Conservation (phyloP, 2,888 invertebrate species). For the Gisinianus flammeolus region DNA sequence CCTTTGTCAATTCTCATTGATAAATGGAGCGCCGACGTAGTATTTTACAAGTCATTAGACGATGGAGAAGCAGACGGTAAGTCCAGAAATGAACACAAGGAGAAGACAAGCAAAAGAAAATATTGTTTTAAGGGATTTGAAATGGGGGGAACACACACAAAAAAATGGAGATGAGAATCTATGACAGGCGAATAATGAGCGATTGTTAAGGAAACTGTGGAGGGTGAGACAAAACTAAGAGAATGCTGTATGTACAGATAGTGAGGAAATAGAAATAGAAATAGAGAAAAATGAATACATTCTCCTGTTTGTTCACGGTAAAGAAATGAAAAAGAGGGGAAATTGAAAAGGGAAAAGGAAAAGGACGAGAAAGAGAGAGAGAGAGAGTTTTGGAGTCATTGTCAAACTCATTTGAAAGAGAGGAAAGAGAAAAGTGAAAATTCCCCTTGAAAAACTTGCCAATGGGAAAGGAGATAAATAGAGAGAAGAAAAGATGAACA, state of each 20-base stretch:
- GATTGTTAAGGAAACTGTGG: neutral
- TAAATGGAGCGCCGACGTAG: no score
- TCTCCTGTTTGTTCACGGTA: neutral
- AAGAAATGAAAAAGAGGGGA: neutral
- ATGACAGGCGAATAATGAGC: neutral
- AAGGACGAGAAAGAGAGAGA: neutral
- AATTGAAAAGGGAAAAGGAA: slow-evolving; percentile 10
- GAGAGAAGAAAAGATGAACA: neutral
- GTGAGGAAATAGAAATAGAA: neutral
- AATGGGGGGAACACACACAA: neutral
- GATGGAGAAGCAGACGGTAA: no score
- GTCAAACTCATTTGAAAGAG: neutral
- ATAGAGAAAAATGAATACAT: neutral
- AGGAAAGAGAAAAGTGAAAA: slow-evolving; percentile 4
- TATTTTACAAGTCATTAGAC: no score
- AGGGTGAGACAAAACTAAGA: neutral
- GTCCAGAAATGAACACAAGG: no score
- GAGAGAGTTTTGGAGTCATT: neutral
- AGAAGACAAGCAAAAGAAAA: no score
- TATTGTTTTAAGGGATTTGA: neutral
- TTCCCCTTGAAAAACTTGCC: no score
- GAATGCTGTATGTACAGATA: neutral
- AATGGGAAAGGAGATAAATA: neutral
- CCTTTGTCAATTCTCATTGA: no score
- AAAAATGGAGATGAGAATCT: neutral